These are phyloP conservation scores for Lithobates pipiens DNA, from an alignment of 2,797 vertebrate genomes.

Conservation along the genomic window DNA sequence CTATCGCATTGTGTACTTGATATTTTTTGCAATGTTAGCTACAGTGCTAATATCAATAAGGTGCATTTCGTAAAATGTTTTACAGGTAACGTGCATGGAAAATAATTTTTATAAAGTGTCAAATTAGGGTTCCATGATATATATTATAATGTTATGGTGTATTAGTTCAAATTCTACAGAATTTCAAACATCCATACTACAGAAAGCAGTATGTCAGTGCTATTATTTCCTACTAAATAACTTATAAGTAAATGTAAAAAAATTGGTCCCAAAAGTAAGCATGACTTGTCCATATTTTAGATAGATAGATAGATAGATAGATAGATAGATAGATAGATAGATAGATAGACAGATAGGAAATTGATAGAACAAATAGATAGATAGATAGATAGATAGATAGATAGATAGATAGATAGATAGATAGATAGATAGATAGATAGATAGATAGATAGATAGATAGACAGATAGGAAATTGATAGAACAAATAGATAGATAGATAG, in stretches of 20 bases:
- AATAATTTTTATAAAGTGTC: background rate
- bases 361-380: too few species aligned
- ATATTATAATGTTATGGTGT: background rate
- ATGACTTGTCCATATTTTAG: too few species aligned
- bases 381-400: too few species aligned
- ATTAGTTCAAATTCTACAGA: background rate
- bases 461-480: too few species aligned
- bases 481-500: too few species aligned
- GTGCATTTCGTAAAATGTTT: background rate
- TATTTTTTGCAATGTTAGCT: background rate
- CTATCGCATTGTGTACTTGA: background rate
- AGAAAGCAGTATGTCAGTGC: background rate
- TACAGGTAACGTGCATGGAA: background rate
- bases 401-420: too few species aligned
- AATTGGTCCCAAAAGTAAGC: background rate
- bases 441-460: too few species aligned
- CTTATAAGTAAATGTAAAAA: background rate
- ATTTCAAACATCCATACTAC: background rate
- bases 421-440: too few species aligned
- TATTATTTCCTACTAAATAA: background rate
- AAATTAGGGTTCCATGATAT: background rate
- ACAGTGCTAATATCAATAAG: background rate
- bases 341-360: too few species aligned
- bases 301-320: too few species aligned
- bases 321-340: too few species aligned